A percentile compares a stretch with the other conserved stretches of the same genome.
Conservation (phyloP, 1,140 invertebrate species). For the Drosophila lowei region DNA sequence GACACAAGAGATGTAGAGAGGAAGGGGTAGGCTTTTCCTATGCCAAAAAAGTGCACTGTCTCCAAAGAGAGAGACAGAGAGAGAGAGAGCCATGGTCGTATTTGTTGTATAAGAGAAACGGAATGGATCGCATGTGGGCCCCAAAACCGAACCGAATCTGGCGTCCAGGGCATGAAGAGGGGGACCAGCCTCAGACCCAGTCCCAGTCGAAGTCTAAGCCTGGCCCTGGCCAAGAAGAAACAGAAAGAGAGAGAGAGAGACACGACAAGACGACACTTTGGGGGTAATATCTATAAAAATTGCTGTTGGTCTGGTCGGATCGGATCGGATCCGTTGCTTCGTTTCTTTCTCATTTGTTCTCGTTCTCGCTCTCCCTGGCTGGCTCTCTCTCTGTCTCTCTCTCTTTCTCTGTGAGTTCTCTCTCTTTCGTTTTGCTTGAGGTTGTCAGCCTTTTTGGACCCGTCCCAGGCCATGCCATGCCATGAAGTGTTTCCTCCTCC, state of each 20-base stretch:
- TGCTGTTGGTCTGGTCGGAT: conserved; percentile 46
- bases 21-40: background rate
- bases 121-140: conserved; percentile 12
- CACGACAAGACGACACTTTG: conserved; percentile 68
- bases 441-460: conserved; percentile 67
- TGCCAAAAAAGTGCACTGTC: background rate
- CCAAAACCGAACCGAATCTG: conserved; percentile 1
- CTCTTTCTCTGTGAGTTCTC: conserved; percentile 10
- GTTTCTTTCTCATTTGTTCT: conserved; percentile 1
- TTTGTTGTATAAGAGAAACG: conserved; percentile 8
- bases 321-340: conserved; percentile 6
- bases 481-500: background rate
- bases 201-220: conserved; percentile 21
- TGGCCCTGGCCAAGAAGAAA: conserved; percentile 45
- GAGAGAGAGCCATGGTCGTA: background rate
- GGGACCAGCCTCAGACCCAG: conserved; percentile 16
- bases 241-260: conserved; percentile 18
- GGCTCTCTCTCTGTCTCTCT: too few species aligned
- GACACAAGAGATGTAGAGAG: conserved; percentile 9
- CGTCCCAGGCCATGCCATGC: background rate
- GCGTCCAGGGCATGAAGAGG: conserved; percentile 30
- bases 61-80: background rate
- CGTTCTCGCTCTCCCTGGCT: background rate
- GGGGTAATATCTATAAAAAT: conserved; percentile 78
- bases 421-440: conserved; percentile 49